Evolutionary conservation across 2,888 invertebrate genomes (phyloP).

Genomic region (Pilophorus perplexus): DNA sequence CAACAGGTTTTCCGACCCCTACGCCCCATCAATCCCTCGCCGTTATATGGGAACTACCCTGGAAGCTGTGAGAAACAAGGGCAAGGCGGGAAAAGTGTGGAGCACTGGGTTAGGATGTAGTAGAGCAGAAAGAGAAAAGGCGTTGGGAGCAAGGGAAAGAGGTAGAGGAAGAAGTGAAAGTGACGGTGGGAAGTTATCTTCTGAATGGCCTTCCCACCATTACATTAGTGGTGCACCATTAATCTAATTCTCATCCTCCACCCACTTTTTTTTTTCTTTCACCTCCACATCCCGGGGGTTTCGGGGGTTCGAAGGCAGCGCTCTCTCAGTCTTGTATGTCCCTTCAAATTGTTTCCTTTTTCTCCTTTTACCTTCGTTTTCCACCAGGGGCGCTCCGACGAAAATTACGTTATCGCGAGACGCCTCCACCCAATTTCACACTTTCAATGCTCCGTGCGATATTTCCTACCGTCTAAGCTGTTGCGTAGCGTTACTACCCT

Average conservation of each 20-base stretch:
- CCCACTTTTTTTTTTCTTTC: conserved; percentile 11
- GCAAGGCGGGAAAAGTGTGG: too few relatives aligned
- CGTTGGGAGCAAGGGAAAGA: not conserved
- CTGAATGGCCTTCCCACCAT: not conserved
- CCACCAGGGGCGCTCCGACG: not conserved
- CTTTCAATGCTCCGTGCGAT: not conserved
- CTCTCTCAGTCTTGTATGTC: not conserved
- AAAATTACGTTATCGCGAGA: conserved; percentile 7
- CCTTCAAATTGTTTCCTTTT: conserved; percentile 2
- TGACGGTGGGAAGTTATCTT: not conserved
- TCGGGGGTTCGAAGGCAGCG: not conserved
- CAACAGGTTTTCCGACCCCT: too few relatives aligned
- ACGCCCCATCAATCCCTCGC: too few relatives aligned
- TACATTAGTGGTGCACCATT: conserved; percentile 34
- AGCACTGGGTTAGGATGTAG: too few relatives aligned
- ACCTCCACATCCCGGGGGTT: not conserved
- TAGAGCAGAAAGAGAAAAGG: too few relatives aligned
- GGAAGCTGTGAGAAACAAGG: too few relatives aligned
- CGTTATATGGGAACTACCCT: too few relatives aligned
- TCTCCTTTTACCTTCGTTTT: conserved; percentile 11
- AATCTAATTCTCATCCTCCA: conserved; percentile 24
- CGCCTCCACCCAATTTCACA: not conserved
- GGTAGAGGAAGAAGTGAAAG: not conserved
- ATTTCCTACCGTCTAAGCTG: not conserved
- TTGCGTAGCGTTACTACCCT: too few relatives aligned